Base-by-base conservation (phyloP, 2,797 vertebrate genomes). In the Lindbergichthys nudifrons region DNA sequence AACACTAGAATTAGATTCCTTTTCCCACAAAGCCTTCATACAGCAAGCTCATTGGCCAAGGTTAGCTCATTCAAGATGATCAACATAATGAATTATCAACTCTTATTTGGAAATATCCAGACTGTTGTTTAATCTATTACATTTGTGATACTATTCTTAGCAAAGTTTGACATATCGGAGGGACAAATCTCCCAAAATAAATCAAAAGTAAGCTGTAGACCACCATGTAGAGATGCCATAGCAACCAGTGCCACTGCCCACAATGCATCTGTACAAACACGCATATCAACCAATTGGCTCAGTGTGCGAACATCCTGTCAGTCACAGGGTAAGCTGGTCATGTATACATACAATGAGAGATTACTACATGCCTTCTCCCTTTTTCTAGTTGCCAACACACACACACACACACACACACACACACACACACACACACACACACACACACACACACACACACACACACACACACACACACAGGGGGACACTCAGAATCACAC, bases 271-370 rank as follows among this genome's bases (percentile, higher is more conserved):
- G 51, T 13, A 6, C 61, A 60, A 6, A 52, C 56, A 66, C 61
- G 45, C 61, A 54, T 5, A 56, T 68, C 67, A 69, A 58, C 57
- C 70, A 58, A 39, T 50, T 47, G 50, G 39, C 68, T 72, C 79
- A 15, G 75, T 63, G 70, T 57, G 54, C 70, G 80, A 87, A 58
- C 75, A 61, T 60, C 57, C 67, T 60, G 69, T 72, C 79, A 69
- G 58, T 87, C 79, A 69, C 58, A 19, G 77, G 47, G 70, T 78
- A 74, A 80, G 10, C 45, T 46, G 76, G 43, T 77, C 85, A 80
- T 87, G 75, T 86, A 79, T 75, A 77, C 82, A 73, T 77, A 79
- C 80, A 87, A 57, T 42, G 65, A 84, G 71, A 87, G 70, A 84
- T 87, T 60, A 48, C 58, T 75, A 41, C 47, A 12, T 26, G 53